These are phyloP conservation scores for Natrix natrix DNA, from an alignment of 2,797 vertebrate species.

Conservation along the genomic window DNA sequence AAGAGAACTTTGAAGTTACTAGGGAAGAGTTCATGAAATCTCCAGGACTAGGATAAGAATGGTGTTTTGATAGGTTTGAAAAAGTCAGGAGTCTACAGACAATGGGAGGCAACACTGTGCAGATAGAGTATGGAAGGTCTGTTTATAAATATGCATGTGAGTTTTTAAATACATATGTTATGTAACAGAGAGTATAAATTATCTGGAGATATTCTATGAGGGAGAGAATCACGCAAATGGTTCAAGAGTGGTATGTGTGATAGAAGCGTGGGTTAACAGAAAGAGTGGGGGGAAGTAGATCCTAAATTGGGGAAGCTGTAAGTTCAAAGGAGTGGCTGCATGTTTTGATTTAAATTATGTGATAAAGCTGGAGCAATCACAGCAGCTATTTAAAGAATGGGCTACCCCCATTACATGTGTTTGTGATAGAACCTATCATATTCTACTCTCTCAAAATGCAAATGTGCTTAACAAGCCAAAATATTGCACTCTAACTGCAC, in stretches of 20 bases:
- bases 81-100: background rate
- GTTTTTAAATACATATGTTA: background rate
- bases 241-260: background rate
- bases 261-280: background rate
- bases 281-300: background rate
- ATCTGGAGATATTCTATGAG: background rate
- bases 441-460: background rate
- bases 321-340: background rate
- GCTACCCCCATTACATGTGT: background rate
- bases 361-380: background rate
- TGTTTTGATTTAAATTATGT: background rate
- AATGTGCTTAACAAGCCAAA: background rate
- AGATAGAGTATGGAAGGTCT: background rate
- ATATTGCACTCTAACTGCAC: background rate
- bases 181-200: background rate
- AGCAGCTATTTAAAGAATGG: background rate
- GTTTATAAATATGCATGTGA: background rate
- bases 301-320: background rate
- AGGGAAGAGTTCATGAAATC: background rate
- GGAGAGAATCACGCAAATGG: background rate
- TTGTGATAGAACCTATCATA: background rate
- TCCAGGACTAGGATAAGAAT: background rate
- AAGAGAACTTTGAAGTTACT: background rate
- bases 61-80: background rate
- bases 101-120: background rate